Conservation (phyloP, 1,140 invertebrate genomes). For the Mamestra configurata region DNA sequence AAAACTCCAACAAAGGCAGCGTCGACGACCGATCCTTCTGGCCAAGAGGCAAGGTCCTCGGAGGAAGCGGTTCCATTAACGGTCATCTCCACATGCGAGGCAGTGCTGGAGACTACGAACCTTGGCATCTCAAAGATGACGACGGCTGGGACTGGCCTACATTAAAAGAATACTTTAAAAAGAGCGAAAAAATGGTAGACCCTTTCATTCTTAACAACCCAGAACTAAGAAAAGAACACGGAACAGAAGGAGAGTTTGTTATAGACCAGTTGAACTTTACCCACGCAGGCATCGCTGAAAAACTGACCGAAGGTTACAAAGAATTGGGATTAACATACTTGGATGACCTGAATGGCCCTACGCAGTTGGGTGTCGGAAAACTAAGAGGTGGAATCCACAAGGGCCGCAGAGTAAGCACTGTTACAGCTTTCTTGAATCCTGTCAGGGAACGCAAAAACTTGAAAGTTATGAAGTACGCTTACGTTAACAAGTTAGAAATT, state of each 20-base stretch:
- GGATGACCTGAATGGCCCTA: conserved; percentile 84
- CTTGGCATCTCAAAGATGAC: conserved; percentile 88
- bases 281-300: conserved; percentile 68
- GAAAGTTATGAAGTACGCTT: conserved; percentile 88
- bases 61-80: conserved; percentile 91
- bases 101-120: conserved; percentile 90
- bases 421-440: conserved; percentile 89
- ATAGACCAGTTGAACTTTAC: conserved; percentile 79
- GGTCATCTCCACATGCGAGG: conserved; percentile 90
- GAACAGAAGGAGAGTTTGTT: conserved; percentile 76
- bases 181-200: conserved; percentile 83
- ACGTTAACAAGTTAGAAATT: conserved; percentile 70
- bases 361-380: conserved; percentile 85
- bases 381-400: conserved; percentile 81
- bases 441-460: conserved; percentile 90
- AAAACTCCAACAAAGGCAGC: conserved; percentile 70
- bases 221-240: conserved; percentile 72
- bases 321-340: conserved; percentile 78
- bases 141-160: conserved; percentile 91
- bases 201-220: conserved; percentile 73
- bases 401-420: conserved; percentile 90
- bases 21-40: conserved; percentile 83
- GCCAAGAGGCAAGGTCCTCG: conserved; percentile 89
- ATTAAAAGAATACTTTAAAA: conserved; percentile 91
- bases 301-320: conserved; percentile 80